These are phyloP conservation scores for Gila orcuttii DNA, from an alignment of 2,113 vertebrate genomes.

Conservation along the genomic window DNA sequence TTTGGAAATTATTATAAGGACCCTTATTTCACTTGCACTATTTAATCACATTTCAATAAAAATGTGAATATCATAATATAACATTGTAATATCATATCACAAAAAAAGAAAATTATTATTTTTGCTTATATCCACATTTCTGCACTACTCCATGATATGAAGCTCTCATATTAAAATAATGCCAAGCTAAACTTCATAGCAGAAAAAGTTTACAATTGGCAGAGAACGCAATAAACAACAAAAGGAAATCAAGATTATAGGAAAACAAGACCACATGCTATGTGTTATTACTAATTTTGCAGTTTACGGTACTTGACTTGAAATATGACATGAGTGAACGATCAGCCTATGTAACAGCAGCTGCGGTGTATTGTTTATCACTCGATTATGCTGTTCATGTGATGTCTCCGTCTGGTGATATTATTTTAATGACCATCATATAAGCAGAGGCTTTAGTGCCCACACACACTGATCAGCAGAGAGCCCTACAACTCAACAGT, in stretches of 20 bases:
- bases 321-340: not conserved
- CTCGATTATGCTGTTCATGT: not conserved
- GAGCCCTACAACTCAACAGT: constrained; percentile 14
- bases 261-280: not conserved
- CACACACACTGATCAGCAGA: constrained; percentile 29
- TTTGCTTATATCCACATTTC: not conserved
- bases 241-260: not conserved
- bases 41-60: not conserved
- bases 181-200: not conserved
- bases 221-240: not conserved
- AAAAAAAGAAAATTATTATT: no score
- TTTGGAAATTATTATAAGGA: not conserved
- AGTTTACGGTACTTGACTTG: not conserved
- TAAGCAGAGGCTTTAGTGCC: constrained; percentile 13
- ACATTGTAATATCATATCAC: not conserved
- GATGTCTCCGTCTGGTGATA: not conserved
- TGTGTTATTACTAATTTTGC: not conserved
- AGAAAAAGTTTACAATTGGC: not conserved
- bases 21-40: not conserved
- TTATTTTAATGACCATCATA: not conserved
- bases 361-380: not conserved
- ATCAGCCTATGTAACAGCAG: not conserved
- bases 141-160: not conserved
- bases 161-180: not conserved
- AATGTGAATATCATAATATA: not conserved